These are phyloP conservation scores for Diploptera punctata DNA, from an alignment of 2,888 invertebrate species.

Conservation along the genomic window DNA sequence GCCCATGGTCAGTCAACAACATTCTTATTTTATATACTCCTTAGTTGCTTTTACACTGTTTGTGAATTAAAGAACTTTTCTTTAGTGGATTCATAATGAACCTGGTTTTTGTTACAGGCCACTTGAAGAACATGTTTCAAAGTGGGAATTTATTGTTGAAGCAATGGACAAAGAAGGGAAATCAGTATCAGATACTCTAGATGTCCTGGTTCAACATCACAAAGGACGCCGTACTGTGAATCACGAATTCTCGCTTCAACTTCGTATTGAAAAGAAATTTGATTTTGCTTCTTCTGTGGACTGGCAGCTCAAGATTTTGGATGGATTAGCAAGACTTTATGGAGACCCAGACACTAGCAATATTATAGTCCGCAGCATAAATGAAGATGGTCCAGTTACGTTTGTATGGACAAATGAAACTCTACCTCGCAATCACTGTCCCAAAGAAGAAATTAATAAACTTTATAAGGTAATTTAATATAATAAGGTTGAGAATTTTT, in stretches of 20 bases:
- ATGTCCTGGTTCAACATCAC: conserved; percentile 81
- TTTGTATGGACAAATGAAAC: conserved; percentile 90
- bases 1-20: too few species aligned
- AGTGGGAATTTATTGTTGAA: conserved; percentile 79
- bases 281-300: conserved; percentile 73
- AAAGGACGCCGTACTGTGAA: conserved; percentile 78
- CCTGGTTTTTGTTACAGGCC: conserved; percentile 63
- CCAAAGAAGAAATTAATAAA: conserved; percentile 73
- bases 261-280: conserved; percentile 66
- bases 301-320: conserved; percentile 77
- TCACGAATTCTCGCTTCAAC: conserved; percentile 78
- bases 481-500: too few species aligned
- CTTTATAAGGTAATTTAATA: conserved; percentile 70
- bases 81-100: too few species aligned
- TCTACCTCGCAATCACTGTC: conserved; percentile 78
- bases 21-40: too few species aligned
- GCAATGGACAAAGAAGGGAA: conserved; percentile 82
- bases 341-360: conserved; percentile 65
- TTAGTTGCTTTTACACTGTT: too few species aligned
- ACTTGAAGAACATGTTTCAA: conserved; percentile 79
- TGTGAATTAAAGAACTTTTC: too few species aligned
- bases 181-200: conserved; percentile 71
- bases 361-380: conserved; percentile 68
- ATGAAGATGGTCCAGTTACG: conserved; percentile 68
- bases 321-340: conserved; percentile 64